These are phyloP conservation scores for Rhyacophila brunnea DNA, from an alignment of 1,140 invertebrate genomes.

Conservation along the genomic window DNA sequence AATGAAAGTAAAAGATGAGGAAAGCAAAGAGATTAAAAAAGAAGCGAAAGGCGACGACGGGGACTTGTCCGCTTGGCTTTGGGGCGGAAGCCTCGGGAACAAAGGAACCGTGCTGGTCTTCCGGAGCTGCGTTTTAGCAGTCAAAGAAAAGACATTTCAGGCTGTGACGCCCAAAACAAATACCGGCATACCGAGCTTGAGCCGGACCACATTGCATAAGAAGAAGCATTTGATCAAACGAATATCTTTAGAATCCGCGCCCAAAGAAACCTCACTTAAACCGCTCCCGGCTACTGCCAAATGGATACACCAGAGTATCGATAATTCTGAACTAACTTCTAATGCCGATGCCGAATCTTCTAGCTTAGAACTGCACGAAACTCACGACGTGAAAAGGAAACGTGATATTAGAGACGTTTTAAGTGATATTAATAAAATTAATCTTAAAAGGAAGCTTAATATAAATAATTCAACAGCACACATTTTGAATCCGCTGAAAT, in stretches of 20 bases:
- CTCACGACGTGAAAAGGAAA: constrained; percentile 39
- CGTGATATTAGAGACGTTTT: constrained; percentile 52
- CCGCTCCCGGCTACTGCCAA: background rate
- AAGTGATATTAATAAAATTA: constrained; percentile 50
- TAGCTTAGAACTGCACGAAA: background rate
- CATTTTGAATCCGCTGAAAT: background rate
- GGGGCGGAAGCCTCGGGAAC: constrained; percentile 54
- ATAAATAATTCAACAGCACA: constrained; percentile 37
- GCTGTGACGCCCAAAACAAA: background rate
- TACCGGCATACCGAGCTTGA: background rate
- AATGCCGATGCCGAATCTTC: constrained; percentile 11
- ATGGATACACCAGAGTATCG: constrained; percentile 15
- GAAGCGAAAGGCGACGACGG: constrained; percentile 4
- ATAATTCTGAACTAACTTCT: constrained; percentile 17
- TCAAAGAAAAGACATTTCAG: constrained; percentile 17
- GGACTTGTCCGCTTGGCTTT: constrained; percentile 46
- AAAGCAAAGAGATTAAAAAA: constrained; percentile 1
- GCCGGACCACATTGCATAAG: background rate
- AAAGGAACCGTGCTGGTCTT: constrained; percentile 57
- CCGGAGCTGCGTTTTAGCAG: constrained; percentile 56
- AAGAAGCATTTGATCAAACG: constrained; percentile 5
- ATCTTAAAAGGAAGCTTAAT: constrained; percentile 48
- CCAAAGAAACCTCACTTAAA: no score
- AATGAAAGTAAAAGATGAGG: constrained; percentile 32
- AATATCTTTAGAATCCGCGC: background rate